A percentile compares a stretch with the other conserved stretches of the same genome.
Evolutionary conservation across 2,888 invertebrate genomes (phyloP).

Genomic region (Sesia bembeciformis): DNA sequence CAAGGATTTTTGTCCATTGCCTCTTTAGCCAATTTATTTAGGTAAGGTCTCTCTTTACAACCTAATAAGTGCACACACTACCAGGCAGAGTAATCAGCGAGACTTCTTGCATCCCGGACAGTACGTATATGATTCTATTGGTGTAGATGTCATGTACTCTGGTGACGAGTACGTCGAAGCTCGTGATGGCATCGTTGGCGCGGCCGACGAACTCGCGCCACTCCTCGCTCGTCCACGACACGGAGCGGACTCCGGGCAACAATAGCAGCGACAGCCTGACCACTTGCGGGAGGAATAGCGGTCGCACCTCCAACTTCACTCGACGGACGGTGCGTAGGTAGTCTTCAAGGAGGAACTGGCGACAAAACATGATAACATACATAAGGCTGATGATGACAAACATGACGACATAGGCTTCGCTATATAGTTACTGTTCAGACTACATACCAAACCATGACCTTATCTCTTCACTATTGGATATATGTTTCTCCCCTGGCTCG

Average conservation of each 20-base stretch:
- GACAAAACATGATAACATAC: no score
- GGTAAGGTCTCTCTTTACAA: no score
- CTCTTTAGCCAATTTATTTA: no score
- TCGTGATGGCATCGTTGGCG: conserved; percentile 84
- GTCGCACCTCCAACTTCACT: conserved; percentile 91
- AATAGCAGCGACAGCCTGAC: conserved; percentile 87
- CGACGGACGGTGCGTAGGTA: conserved; percentile 81
- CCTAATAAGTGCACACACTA: conserved; percentile 3
- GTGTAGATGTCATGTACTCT: conserved; percentile 93
- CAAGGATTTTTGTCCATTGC: no score
- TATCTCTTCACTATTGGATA: no score
- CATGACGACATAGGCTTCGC: no score
- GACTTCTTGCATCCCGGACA: conserved; percentile 91
- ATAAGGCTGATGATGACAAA: no score
- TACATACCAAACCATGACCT: no score
- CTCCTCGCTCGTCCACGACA: conserved; percentile 91
- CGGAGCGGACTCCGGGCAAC: conserved; percentile 84
- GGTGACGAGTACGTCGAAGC: conserved; percentile 83
- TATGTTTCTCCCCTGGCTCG: no score
- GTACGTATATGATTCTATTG: conserved; percentile 90
- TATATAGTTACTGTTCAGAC: no score
- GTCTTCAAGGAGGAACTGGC: conserved; percentile 83
- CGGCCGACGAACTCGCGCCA: conserved; percentile 86
- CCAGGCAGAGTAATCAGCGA: conserved; percentile 86
- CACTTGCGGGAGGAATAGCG: conserved; percentile 90